phyloP scores from a whole-genome alignment of 2,888 invertebrate genomes.

The Coremacera marginata region DNA sequence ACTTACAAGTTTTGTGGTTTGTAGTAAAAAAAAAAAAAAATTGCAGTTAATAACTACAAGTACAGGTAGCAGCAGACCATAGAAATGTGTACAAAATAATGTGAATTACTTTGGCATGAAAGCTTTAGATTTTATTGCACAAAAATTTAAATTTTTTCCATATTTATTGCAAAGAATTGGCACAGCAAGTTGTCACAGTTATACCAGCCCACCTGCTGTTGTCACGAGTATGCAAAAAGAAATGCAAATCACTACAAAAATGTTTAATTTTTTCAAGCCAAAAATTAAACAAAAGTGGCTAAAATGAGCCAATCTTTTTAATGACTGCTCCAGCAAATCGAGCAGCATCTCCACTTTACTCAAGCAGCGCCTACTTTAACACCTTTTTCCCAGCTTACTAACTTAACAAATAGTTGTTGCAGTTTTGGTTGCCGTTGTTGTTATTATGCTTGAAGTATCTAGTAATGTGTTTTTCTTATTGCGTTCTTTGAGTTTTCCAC shows the following conservation, averaged over 20 bases:
- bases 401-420: neutral
- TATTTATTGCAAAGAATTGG: too few species aligned
- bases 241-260: neutral
- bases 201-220: neutral
- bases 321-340: too few species aligned
- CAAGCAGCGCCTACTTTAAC: neutral
- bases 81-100: neutral
- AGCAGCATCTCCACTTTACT: neutral
- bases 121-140: too few species aligned
- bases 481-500: constrained; percentile 45
- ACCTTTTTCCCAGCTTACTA: neutral
- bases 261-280: neutral
- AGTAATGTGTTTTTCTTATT: neutral
- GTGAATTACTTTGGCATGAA: neutral
- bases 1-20: neutral
- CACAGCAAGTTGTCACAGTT: too few species aligned
- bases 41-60: neutral
- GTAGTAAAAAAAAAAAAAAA: neutral
- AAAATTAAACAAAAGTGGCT: neutral
- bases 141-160: too few species aligned
- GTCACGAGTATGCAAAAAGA: neutral
- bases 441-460: neutral
- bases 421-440: too few species aligned
- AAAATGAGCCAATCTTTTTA: neutral
- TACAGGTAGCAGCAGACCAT: neutral